Evolutionary conservation across 2,888 invertebrate species (phyloP).

Genomic region (Blastobasis adustella): DNA sequence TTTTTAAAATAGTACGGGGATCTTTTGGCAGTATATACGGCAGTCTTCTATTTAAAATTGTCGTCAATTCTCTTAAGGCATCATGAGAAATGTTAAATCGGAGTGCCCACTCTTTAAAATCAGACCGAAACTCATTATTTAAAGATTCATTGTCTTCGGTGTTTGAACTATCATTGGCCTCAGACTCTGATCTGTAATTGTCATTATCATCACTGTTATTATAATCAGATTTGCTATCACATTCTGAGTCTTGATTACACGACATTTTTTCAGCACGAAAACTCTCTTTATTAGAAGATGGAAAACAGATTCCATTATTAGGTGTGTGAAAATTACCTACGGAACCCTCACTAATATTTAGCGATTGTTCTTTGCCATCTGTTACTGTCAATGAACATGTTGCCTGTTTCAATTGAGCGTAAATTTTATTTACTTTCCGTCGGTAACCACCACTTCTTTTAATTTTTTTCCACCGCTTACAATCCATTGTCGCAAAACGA

Average conservation of each 20-base stretch:
- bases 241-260: slow-evolving; percentile 1
- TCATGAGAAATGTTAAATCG: neutral
- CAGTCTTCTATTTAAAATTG: too few relatives aligned
- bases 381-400: slow-evolving; percentile 1
- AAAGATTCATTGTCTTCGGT: slow-evolving; percentile 1
- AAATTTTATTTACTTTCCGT: neutral
- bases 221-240: neutral
- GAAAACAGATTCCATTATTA: neutral
- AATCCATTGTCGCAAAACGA: neutral
- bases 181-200: neutral
- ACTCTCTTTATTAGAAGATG: too few relatives aligned
- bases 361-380: slow-evolving; percentile 1
- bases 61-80: too few relatives aligned
- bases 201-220: neutral
- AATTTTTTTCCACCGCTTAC: neutral
- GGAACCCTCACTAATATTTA: slow-evolving; percentile 4
- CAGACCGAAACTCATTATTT: neutral
- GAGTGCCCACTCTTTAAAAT: neutral
- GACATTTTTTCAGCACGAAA: neutral
- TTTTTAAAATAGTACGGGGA: too few relatives aligned
- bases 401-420: neutral
- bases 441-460: slow-evolving; percentile 1
- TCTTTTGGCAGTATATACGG: too few relatives aligned
- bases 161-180: neutral
- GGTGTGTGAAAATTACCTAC: slow-evolving; percentile 3